Conservation (phyloP, 2,888 invertebrate species). For the Xylophagus ater region DNA sequence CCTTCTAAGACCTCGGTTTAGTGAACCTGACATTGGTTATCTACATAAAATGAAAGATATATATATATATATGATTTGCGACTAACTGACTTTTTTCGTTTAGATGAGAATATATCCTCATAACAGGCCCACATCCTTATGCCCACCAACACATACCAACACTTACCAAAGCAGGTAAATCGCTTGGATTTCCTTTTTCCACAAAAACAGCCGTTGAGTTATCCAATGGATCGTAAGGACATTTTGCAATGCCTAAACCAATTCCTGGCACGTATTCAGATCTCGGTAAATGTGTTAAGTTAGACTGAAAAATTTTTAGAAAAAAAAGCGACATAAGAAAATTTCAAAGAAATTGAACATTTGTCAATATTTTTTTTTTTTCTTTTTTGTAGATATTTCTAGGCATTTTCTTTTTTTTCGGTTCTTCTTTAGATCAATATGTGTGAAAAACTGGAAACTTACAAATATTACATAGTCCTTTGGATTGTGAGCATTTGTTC, state of each 20-base stretch:
- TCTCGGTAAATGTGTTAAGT: slow-evolving; percentile 78
- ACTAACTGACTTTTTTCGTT: too few species aligned
- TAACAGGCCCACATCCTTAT: too few species aligned
- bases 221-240: slow-evolving; percentile 97
- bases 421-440: background rate
- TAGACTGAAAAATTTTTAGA: slow-evolving; percentile 63
- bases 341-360: slow-evolving; percentile 12
- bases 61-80: too few species aligned
- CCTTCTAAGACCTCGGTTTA: slow-evolving; percentile 7
- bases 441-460: slow-evolving; percentile 44
- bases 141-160: too few species aligned
- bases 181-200: slow-evolving; percentile 89
- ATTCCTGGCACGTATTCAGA: slow-evolving; percentile 87
- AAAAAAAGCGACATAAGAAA: slow-evolving; percentile 22
- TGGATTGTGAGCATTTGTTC: slow-evolving; percentile 89
- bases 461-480: slow-evolving; percentile 92
- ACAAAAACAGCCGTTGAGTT: slow-evolving; percentile 97
- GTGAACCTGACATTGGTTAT: too few species aligned
- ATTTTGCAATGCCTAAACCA: slow-evolving; percentile 90
- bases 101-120: background rate
- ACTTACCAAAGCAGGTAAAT: slow-evolving; percentile 68
- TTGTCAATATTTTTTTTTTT: slow-evolving; percentile 14
- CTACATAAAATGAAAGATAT: too few species aligned
- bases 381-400: background rate
- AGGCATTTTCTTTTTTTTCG: slow-evolving; percentile 3